Conservation (phyloP, 2,797 vertebrate species). For the Danio choprae region DNA sequence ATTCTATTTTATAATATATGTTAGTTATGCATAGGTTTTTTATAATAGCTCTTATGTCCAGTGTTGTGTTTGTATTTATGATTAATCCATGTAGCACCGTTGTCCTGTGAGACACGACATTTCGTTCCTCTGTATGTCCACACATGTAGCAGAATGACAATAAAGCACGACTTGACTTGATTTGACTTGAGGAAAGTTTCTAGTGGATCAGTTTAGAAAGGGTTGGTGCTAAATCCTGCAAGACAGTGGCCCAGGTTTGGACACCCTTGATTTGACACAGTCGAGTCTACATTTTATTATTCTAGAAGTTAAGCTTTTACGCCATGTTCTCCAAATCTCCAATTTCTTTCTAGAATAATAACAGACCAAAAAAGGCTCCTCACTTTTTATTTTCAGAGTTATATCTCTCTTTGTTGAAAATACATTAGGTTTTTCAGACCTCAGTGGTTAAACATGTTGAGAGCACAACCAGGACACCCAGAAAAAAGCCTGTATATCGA, state of each 20-base stretch:
- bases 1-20: no score
- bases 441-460: conserved; percentile 23
- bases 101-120: no score
- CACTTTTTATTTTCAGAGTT: conserved; percentile 30
- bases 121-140: no score
- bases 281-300: background rate
- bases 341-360: background rate
- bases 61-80: no score
- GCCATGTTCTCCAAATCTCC: background rate
- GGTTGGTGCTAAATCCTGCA: background rate
- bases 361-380: conserved; percentile 23
- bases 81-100: no score
- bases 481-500: conserved; percentile 26
- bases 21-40: no score
- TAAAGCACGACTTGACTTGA: no score
- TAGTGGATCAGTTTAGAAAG: background rate
- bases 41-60: no score
- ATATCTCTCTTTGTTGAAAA: conserved; percentile 33
- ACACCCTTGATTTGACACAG: background rate
- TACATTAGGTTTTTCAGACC: conserved; percentile 16
- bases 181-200: no score
- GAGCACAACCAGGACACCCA: conserved; percentile 31
- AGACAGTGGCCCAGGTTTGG: background rate
- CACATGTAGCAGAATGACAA: no score
- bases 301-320: background rate